Percentiles rank a stretch among this genome's conserved stretches.
Conservation (phyloP, 2,797 vertebrate genomes). For the Alosa sapidissima region DNA sequence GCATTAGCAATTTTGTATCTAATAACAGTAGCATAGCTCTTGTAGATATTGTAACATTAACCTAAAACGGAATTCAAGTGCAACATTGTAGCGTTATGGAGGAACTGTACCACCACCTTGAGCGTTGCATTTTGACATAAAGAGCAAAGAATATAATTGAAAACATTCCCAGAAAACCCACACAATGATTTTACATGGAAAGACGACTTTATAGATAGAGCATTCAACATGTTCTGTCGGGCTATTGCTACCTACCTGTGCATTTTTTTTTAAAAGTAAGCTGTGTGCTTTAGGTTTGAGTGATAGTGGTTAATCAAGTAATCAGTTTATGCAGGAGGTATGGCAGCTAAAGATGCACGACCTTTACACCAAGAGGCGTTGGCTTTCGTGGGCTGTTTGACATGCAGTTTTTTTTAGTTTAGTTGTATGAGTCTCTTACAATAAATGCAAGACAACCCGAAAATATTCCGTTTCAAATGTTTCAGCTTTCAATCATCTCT, state of each 20-base stretch:
- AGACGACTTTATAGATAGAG: not conserved
- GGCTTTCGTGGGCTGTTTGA: conserved; percentile 2
- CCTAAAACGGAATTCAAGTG: not conserved
- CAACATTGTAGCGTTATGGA: not conserved
- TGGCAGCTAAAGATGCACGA: conserved; percentile 10
- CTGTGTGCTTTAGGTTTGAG: not conserved
- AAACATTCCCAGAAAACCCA: not conserved
- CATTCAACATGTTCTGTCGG: not conserved
- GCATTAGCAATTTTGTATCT: not conserved
- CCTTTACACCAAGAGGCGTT: conserved; percentile 4
- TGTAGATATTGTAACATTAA: not conserved
- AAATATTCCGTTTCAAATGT: not conserved
- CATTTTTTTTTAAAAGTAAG: not conserved
- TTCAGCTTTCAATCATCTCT: not conserved
- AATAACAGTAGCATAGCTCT: not conserved
- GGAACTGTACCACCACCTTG: not conserved
- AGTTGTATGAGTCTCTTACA: not conserved
- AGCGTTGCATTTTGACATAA: not conserved
- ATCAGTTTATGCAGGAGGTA: not conserved
- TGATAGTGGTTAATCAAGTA: not conserved
- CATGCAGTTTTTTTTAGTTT: not conserved
- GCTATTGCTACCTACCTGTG: not conserved
- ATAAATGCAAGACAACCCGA: not conserved
- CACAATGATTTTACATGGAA: not conserved
- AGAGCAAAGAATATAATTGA: not conserved